Conservation (phyloP, 2,113 vertebrate genomes). For the Poeciliopsis turrubarensis region DNA sequence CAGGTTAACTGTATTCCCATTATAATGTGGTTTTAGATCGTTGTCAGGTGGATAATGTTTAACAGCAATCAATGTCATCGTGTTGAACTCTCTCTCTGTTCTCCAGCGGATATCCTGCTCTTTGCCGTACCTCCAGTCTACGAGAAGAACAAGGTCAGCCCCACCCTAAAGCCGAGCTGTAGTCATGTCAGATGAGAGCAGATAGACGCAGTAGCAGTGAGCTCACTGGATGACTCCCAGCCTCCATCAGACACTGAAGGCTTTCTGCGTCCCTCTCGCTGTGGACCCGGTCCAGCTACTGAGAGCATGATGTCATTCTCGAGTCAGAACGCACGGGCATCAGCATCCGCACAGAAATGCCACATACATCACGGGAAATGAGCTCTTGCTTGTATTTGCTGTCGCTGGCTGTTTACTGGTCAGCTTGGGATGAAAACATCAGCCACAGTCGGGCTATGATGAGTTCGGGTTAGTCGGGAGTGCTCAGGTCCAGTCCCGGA, state of each 20-base stretch:
- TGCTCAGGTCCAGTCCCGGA: no score
- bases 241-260: slow-evolving; percentile 45
- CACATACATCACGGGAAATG: not conserved
- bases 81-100: not conserved
- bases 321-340: not conserved
- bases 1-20: no score
- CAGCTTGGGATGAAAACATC: no score
- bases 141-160: slow-evolving; percentile 92
- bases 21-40: no score
- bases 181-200: not conserved
- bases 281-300: slow-evolving; percentile 13
- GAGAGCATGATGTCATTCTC: slow-evolving; percentile 40
- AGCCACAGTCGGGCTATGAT: no score
- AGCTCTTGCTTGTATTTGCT: not conserved
- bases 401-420: no score
- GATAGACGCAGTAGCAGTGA: slow-evolving; percentile 12
- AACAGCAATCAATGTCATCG: not conserved
- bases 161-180: not conserved
- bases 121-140: slow-evolving; percentile 88
- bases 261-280: slow-evolving; percentile 18
- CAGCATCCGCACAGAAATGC: not conserved
- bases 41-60: no score
- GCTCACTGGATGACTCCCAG: slow-evolving; percentile 43
- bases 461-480: no score
- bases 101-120: slow-evolving; percentile 84